Evolutionary conservation across 1,140 invertebrate genomes (phyloP).

Genomic region (Ceratosolen solmsi): DNA sequence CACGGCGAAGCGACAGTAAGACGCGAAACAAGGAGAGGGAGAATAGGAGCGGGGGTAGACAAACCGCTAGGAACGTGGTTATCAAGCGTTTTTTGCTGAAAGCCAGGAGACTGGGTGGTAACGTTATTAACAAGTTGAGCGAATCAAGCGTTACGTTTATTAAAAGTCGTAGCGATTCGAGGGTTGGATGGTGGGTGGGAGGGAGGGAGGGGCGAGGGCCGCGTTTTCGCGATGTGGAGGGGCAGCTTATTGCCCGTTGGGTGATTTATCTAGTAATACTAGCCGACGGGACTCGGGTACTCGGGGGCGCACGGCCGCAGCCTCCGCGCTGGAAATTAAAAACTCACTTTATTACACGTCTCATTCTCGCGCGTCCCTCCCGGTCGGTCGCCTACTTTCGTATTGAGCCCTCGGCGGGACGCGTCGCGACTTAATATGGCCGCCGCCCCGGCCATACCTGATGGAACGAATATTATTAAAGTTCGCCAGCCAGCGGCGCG

Average conservation of each 20-base stretch:
- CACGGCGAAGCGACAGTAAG: not conserved
- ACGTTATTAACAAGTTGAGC: conserved; percentile 60
- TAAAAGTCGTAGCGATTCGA: conserved; percentile 54
- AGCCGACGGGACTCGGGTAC: conserved; percentile 65
- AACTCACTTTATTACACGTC: conserved; percentile 75
- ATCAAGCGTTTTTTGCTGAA: no score
- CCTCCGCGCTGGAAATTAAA: conserved; percentile 70
- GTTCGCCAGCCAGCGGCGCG: conserved; percentile 64
- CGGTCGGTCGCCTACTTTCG: not conserved
- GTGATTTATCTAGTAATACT: conserved; percentile 75
- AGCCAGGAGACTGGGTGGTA: conserved; percentile 12
- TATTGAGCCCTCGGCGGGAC: conserved; percentile 57
- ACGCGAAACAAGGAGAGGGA: not conserved
- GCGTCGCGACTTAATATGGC: conserved; percentile 26
- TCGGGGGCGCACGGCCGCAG: conserved; percentile 56
- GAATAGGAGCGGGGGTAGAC: not conserved
- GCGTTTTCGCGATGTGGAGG: conserved; percentile 36
- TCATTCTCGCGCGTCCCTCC: conserved; percentile 65
- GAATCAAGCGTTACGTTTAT: conserved; percentile 64
- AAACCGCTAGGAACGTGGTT: no score
- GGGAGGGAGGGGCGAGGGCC: conserved; percentile 29
- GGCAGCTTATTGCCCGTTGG: conserved; percentile 72
- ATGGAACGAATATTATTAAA: conserved; percentile 75
- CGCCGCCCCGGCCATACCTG: conserved; percentile 62
- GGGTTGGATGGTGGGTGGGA: not conserved